These are phyloP conservation scores for Pelecanoides urinatrix DNA, from an alignment of 2,113 vertebrate species.

Conservation along the genomic window DNA sequence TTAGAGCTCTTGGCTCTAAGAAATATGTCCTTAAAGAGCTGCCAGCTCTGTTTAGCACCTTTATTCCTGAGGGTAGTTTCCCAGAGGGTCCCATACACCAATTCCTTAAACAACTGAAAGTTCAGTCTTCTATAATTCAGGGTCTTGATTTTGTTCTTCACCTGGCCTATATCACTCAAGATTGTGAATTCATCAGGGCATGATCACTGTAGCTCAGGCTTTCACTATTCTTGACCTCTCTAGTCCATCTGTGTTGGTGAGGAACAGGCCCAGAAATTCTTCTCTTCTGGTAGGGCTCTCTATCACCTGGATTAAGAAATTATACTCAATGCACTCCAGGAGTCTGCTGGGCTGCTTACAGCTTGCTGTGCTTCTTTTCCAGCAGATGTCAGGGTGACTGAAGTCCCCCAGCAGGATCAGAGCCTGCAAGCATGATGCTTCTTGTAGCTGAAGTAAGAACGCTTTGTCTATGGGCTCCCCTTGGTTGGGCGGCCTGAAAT, in stretches of 20 bases:
- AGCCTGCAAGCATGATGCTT: neutral
- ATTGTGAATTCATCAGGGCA: neutral
- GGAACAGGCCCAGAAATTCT: neutral
- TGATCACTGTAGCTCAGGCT: neutral
- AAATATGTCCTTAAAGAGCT: no score
- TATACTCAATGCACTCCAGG: neutral
- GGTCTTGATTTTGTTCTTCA: neutral
- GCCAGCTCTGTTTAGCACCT: neutral
- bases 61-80: neutral
- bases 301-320: neutral
- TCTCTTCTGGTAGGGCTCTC: neutral
- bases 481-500: neutral
- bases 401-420: neutral
- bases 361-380: neutral
- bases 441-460: neutral
- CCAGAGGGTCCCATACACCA: neutral
- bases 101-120: neutral
- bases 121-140: neutral
- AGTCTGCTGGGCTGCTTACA: neutral
- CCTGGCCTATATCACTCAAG: neutral
- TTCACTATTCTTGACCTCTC: neutral
- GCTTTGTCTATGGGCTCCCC: accelerated
- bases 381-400: neutral
- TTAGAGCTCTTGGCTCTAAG: no score
- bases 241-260: neutral